These are phyloP conservation scores for Corella eumyota DNA, from an alignment of 23 tunicate species.

Conservation along the genomic window DNA sequence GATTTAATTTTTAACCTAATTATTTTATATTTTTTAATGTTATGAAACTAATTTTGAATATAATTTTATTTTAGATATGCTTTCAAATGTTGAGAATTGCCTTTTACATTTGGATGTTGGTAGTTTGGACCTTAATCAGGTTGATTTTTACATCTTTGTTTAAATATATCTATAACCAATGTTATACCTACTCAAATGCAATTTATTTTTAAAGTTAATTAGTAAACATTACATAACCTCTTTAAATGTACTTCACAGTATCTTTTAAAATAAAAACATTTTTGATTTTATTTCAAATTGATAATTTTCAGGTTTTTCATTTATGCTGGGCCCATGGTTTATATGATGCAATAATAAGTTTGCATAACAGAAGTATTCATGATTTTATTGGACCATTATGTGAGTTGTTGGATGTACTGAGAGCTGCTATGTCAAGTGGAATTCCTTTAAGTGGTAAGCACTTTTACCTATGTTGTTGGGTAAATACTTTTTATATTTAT, in stretches of 20 bases:
- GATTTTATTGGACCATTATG: conserved; percentile 69
- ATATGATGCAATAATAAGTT: conserved; percentile 82
- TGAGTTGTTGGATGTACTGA: conserved; percentile 41
- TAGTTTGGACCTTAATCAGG: conserved; percentile 77
- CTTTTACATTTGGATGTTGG: conserved; percentile 62
- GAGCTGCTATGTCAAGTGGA: conserved; percentile 38
- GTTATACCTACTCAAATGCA: neutral
- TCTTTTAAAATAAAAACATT: neutral
- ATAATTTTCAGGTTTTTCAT: conserved; percentile 51
- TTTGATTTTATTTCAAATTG: neutral
- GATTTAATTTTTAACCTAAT: neutral
- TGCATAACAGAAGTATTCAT: conserved; percentile 76
- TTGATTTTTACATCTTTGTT: neutral
- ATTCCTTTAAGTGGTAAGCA: conserved; percentile 45
- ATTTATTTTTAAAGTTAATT: neutral
- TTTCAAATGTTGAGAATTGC: conserved; percentile 68
- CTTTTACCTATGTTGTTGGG: no score
- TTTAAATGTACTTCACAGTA: no score
- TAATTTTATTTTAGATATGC: conserved; percentile 51
- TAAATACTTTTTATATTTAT: neutral
- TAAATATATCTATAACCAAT: neutral
- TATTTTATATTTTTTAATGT: neutral
- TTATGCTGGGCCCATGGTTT: conserved; percentile 85
- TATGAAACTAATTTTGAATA: neutral
- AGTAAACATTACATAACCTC: no score